These are phyloP conservation scores for Parazoanthus darwini DNA, from an alignment of 92 coral and sea anemone species.

Conservation along the genomic window DNA sequence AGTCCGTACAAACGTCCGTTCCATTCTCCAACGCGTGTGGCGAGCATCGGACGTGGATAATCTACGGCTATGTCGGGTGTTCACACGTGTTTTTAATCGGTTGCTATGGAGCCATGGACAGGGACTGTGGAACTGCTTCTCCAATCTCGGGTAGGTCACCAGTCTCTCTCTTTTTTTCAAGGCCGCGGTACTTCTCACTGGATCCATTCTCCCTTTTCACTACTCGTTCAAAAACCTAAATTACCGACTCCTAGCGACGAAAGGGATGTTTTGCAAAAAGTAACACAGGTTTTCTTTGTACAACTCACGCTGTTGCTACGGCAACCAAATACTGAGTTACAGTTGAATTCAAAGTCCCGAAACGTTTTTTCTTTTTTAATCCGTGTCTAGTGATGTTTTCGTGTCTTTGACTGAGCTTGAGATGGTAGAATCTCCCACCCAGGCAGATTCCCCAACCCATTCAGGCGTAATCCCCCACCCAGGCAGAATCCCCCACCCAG, in stretches of 20 bases:
- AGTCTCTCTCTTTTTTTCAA: background rate
- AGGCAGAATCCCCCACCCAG: no score
- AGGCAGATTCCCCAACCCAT: no score
- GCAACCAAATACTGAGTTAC: no score
- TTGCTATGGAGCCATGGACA: conserved; percentile 98
- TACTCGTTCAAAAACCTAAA: background rate
- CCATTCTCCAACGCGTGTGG: conserved; percentile 96
- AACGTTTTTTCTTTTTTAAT: no score
- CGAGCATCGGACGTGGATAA: conserved; percentile 90
- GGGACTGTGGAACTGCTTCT: conserved; percentile 97
- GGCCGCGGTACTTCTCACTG: background rate
- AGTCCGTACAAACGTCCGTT: conserved; percentile 84
- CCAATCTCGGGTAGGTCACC: conserved; percentile 78
- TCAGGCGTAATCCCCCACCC: no score
- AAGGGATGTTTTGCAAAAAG: no score
- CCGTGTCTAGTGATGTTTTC: no score
- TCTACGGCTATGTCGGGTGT: conserved; percentile 83
- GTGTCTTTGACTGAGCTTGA: no score
- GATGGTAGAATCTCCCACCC: no score
- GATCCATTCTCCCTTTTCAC: background rate
- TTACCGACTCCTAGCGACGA: background rate
- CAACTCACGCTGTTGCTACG: no score
- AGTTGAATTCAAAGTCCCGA: no score
- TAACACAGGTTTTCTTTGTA: no score
- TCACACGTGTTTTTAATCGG: conserved; percentile 88